Evolutionary conservation across 2,113 vertebrate species (phyloP).

Genomic region (Dermatemys mawii): DNA sequence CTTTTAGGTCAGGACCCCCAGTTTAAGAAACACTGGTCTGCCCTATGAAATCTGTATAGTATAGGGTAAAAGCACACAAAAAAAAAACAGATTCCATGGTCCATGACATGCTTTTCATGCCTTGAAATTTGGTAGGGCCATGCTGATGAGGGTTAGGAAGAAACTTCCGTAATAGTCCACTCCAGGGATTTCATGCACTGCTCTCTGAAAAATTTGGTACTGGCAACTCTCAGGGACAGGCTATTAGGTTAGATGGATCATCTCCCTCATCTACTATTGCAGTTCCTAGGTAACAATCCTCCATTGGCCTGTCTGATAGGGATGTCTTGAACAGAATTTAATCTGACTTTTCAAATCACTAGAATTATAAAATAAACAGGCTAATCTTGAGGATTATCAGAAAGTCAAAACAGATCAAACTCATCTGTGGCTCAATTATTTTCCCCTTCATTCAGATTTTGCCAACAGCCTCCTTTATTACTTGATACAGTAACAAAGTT

Average conservation of each 20-base stretch:
- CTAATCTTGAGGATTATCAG: not conserved
- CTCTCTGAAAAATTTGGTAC: not conserved
- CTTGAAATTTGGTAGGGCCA: too few relatives aligned
- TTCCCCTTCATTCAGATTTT: not conserved
- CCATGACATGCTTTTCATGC: too few relatives aligned
- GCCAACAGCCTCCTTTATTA: not conserved
- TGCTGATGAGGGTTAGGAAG: not conserved
- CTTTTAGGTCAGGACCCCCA: too few relatives aligned
- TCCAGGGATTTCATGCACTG: not conserved
- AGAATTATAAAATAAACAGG: not conserved
- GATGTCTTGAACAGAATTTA: not conserved
- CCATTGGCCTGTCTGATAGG: not conserved
- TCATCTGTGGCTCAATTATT: constrained; percentile 8
- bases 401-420: not conserved
- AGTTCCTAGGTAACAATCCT: not conserved
- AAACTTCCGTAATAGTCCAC: not conserved
- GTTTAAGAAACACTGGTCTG: too few relatives aligned
- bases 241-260: not conserved
- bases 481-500: not conserved
- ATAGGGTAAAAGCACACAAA: too few relatives aligned
- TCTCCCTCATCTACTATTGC: not conserved
- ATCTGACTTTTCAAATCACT: not conserved
- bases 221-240: not conserved
- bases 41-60: too few relatives aligned
- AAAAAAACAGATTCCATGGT: too few relatives aligned